Percentiles rank a stretch among this genome's conserved stretches.
phyloP scores from a whole-genome alignment of 23 tunicate genomes.

The Clavelina lepadiformis region DNA sequence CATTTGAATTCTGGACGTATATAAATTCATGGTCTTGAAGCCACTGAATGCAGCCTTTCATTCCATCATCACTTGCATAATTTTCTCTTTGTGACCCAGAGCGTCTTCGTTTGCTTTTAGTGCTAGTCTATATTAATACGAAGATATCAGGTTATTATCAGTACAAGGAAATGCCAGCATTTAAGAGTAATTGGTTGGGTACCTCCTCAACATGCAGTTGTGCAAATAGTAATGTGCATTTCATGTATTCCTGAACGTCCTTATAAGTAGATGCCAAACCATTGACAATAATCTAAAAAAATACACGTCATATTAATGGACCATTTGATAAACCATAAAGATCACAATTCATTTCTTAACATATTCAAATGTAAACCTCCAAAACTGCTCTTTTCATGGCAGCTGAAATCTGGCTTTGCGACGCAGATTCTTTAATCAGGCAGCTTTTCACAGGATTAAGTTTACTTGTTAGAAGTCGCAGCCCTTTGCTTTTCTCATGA shows the following conservation, averaged over 20 bases:
- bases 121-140: no score
- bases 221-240: slow-evolving; percentile 45
- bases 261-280: slow-evolving; percentile 38
- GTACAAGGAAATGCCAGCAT: no score
- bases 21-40: slow-evolving; percentile 80
- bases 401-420: slow-evolving; percentile 23
- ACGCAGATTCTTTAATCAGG: slow-evolving; percentile 14
- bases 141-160: no score
- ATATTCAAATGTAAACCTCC: slow-evolving; percentile 54
- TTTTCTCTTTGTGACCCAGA: background rate
- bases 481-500: slow-evolving; percentile 48
- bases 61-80: background rate
- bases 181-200: no score
- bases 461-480: slow-evolving; percentile 15
- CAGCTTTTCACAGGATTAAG: slow-evolving; percentile 70
- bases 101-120: background rate
- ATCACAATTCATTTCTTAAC: background rate
- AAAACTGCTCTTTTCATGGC: slow-evolving; percentile 73
- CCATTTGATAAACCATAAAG: background rate
- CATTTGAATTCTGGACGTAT: slow-evolving; percentile 29
- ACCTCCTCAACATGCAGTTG: slow-evolving; percentile 22
- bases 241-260: slow-evolving; percentile 39
- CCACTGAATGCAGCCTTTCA: slow-evolving; percentile 47
- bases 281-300: slow-evolving; percentile 60
- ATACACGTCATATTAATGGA: background rate